phyloP scores from a whole-genome alignment of 2,113 vertebrate genomes.

The Porphyrio hochstetteri region DNA sequence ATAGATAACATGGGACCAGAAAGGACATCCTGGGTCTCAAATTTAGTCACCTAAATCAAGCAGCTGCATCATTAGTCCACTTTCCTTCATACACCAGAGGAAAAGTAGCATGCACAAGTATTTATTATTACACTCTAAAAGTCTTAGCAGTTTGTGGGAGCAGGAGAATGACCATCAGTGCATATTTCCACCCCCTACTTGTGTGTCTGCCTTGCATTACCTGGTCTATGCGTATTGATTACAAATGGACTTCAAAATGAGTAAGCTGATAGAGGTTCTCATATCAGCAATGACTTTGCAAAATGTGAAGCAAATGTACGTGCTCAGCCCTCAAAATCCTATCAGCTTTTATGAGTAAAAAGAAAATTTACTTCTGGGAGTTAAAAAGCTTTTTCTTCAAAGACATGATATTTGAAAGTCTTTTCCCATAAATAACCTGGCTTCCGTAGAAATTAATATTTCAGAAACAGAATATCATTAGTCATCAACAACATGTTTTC shows the following conservation, averaged over 20 bases:
- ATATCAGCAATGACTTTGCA: not conserved
- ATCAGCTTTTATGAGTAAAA: conserved; percentile 11
- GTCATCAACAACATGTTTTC: not conserved
- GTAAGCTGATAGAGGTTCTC: not conserved
- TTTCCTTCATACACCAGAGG: not conserved
- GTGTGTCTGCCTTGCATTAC: not conserved
- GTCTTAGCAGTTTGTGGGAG: not conserved
- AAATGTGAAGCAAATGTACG: not conserved
- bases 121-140: not conserved
- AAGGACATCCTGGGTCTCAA: not conserved
- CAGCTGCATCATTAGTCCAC: not conserved
- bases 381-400: not conserved
- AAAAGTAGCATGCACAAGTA: not conserved
- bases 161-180: not conserved
- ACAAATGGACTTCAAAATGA: not conserved
- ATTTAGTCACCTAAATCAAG: not conserved
- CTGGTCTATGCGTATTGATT: not conserved
- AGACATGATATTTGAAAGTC: conserved; percentile 1
- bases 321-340: not conserved
- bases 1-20: not conserved
- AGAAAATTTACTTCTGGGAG: not conserved
- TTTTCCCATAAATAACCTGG: not conserved
- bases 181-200: not conserved
- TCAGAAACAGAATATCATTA: conserved; percentile 15
- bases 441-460: not conserved